Evolutionary conservation across 2,888 invertebrate genomes (phyloP).

Genomic region (Oscheius sp.): DNA sequence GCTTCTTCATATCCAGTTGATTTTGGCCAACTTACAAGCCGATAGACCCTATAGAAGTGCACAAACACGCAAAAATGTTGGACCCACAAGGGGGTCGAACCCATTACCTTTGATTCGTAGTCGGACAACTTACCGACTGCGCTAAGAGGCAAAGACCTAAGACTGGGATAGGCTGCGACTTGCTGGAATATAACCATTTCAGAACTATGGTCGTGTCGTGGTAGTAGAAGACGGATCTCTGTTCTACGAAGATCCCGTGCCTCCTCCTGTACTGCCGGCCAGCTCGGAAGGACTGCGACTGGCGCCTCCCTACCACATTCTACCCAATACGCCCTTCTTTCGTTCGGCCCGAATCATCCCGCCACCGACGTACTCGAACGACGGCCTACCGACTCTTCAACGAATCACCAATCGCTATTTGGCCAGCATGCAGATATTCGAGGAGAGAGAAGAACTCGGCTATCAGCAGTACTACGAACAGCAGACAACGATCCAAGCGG

Average conservation of each 20-base stretch:
- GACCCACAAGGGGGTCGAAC: not conserved
- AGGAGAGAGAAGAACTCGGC: not conserved
- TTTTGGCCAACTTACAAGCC: too few species aligned
- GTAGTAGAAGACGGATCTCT: not conserved
- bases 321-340: conserved; percentile 56
- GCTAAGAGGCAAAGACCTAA: too few species aligned
- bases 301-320: conserved; percentile 50
- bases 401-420: conserved; percentile 47
- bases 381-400: conserved; percentile 35
- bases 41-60: too few species aligned
- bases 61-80: not conserved
- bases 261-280: not conserved
- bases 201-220: too few species aligned
- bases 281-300: conserved; percentile 26
- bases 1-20: not conserved
- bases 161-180: too few species aligned
- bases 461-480: not conserved
- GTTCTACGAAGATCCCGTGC: not conserved
- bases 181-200: too few species aligned
- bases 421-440: conserved; percentile 39
- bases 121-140: too few species aligned
- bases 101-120: not conserved
- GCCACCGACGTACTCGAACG: conserved; percentile 36
- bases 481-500: too few species aligned
- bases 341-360: conserved; percentile 48